These are phyloP conservation scores for Pseudorhiza aurosa DNA, from an alignment of 30 jellyfish, hydroid and myxozoan genomes.

Conservation along the genomic window DNA sequence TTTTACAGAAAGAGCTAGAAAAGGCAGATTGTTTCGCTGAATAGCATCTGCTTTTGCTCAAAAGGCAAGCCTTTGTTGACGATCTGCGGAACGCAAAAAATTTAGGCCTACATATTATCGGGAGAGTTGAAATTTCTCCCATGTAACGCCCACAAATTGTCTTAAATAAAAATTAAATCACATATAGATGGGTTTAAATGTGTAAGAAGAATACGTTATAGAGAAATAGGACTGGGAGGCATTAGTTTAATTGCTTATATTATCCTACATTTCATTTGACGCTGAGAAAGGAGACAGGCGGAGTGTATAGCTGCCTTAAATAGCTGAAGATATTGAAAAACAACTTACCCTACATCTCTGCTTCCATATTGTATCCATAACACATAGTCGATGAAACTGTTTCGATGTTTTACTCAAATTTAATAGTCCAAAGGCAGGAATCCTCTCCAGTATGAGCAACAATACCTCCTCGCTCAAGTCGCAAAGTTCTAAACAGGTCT, in stretches of 20 bases:
- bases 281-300: too few relatives aligned
- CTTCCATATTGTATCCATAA: conserved; percentile 89
- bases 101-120: conserved; percentile 14
- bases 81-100: background rate
- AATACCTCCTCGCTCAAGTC: conserved; percentile 92
- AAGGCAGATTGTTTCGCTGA: background rate
- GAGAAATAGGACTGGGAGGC: too few relatives aligned
- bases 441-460: conserved; percentile 79
- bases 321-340: background rate
- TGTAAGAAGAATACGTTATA: too few relatives aligned
- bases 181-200: too few relatives aligned
- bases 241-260: too few relatives aligned
- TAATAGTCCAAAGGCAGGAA: conserved; percentile 91
- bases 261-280: too few relatives aligned
- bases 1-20: too few relatives aligned
- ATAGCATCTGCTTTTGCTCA: conserved; percentile 11
- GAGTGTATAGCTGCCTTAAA: too few relatives aligned
- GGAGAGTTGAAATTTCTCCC: too few relatives aligned
- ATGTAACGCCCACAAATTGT: too few relatives aligned
- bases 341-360: conserved; percentile 91
- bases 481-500: conserved; percentile 53
- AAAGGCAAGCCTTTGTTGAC: conserved; percentile 7
- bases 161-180: too few relatives aligned
- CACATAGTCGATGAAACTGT: conserved; percentile 88
- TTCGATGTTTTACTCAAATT: conserved; percentile 83